Evolutionary conservation across 2,797 vertebrate genomes (phyloP), one percentile per base, ranked within the genome.

Genomic region (Molossus molossus): DNA sequence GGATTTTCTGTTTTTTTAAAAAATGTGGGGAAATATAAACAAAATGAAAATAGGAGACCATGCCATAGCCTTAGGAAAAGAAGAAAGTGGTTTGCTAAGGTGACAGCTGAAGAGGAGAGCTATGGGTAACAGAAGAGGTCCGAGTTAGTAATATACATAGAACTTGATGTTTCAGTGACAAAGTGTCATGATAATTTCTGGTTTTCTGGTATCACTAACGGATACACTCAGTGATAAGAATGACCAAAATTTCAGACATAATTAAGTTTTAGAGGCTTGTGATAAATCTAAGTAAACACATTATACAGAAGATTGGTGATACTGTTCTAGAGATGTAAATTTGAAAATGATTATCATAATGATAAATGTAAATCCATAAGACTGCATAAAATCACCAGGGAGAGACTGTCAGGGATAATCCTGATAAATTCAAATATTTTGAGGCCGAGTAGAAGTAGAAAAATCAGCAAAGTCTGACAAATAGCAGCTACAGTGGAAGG

Each of bases 391-490:
- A 37, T 91, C n/a, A 88, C 21, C 60, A 82, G 7, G n/a, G 27
- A 91, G 29, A 91, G n/a, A 92, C 21, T 67, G 6, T 37, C 25
- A 93, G 14, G 21, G 87, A 83, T 27, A 79, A 89, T 69, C 2
- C 3, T 21, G 17, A 85, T 48, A 13, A 65, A 79, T 79, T 69
- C 20, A 70, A 60, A 69, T 15, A 91, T 58, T 91, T 57, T 83
- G 9, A 83, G 57, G 40, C 81, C 13, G 94, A 79, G 9, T 15
- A 69, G 21, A 81, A 12, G 27, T 23, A 92, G 37, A 80, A 87
- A 92, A 80, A 29, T 20, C 27, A 76, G n/a, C 69, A 77, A 83
- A 73, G 5, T 64, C 15, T 90, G 50, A 72, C 3, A 73, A 67
- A 77, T 53, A 89, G 40, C 21, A 82, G 37, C 4, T 17, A 29